Base-by-base conservation (phyloP, 2,888 invertebrate species). In the Acrobasis repandana region DNA sequence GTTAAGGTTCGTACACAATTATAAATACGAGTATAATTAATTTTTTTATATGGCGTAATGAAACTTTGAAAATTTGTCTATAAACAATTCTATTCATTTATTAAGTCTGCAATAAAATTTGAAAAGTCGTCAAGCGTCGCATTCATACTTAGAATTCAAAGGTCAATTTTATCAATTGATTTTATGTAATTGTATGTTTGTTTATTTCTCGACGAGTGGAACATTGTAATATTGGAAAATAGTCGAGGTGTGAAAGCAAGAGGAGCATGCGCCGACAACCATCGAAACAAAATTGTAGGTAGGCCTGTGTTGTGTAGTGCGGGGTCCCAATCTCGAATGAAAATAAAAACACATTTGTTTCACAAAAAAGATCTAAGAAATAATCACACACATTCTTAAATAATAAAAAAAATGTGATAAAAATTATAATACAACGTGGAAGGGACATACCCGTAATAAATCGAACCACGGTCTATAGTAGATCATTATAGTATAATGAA, bases 211-310 rank as follows among this genome's bases (percentile, higher is more conserved):
- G 18, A 34, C 10, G 34, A 52, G 72, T 75, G 70, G 69, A 69
- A 56, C 4, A 5, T 60, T 65, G 63, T 67, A 66, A 68, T 70
- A 66, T 66, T 62, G 52, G 20, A 46, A 63, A 46, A 67, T 64
- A 68, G 62, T 66, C 60, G 77, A 75, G 73, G 80, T 80, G 77
- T 73, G 70, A 66, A 86, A 87, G 88, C 89, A 88, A 88, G 86
- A 87, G 86, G 85, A 83, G 79, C 90, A 90, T 91, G 92, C 90
- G 90, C 86, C 85, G 79, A 85, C 90, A 90, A 91, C 88, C 92
- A 88, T 88, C 88, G 71, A 80, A 70, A 71, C 70, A 70, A 71
- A 72, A 64, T 52, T 43, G 16, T 46, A 46, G 56, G 56, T 50
- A 46, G 50, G 51, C 56, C 33, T 56, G 61, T 59, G 57, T 61